Percentiles rank a stretch among this genome's conserved stretches.
These are phyloP conservation scores for Bombyx mori DNA, from an alignment of 1,140 invertebrate genomes.

Conservation along the genomic window DNA sequence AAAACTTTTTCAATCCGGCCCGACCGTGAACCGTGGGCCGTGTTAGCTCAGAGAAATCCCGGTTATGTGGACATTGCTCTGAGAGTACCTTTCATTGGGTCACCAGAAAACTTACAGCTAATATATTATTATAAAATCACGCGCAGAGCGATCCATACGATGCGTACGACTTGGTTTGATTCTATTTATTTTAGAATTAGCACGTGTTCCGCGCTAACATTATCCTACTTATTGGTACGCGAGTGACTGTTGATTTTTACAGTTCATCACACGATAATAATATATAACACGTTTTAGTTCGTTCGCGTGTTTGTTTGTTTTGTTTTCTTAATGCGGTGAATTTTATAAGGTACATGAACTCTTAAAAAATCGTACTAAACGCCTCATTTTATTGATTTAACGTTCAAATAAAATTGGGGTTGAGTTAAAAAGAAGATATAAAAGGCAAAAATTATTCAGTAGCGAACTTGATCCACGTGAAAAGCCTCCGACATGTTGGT, in stretches of 20 bases:
- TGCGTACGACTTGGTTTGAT: conserved; percentile 24
- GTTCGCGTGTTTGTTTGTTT: conserved; percentile 19
- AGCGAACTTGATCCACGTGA: conserved; percentile 59
- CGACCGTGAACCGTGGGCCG: background rate
- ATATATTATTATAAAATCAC: conserved; percentile 66
- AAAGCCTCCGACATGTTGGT: conserved; percentile 8
- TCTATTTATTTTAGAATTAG: conserved; percentile 49
- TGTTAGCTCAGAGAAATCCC: conserved; percentile 34
- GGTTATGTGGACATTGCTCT: conserved; percentile 41
- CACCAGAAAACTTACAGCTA: conserved; percentile 53
- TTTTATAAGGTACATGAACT: conserved; percentile 24
- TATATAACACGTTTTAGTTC: conserved; percentile 30
- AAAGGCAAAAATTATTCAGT: conserved; percentile 52
- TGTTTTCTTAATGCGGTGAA: conserved; percentile 19
- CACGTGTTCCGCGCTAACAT: conserved; percentile 35
- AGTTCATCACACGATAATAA: conserved; percentile 42
- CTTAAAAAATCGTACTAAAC: conserved; percentile 15
- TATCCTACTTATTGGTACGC: conserved; percentile 46
- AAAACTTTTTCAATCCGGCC: background rate
- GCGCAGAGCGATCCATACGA: conserved; percentile 33
- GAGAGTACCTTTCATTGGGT: conserved; percentile 36
- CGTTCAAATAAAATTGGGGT: conserved; percentile 57
- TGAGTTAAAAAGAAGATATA: conserved; percentile 34
- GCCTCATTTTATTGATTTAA: conserved; percentile 47
- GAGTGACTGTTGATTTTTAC: conserved; percentile 41